These are phyloP conservation scores for Lithosia quadra DNA, from an alignment of 2,888 invertebrate species.

Conservation along the genomic window DNA sequence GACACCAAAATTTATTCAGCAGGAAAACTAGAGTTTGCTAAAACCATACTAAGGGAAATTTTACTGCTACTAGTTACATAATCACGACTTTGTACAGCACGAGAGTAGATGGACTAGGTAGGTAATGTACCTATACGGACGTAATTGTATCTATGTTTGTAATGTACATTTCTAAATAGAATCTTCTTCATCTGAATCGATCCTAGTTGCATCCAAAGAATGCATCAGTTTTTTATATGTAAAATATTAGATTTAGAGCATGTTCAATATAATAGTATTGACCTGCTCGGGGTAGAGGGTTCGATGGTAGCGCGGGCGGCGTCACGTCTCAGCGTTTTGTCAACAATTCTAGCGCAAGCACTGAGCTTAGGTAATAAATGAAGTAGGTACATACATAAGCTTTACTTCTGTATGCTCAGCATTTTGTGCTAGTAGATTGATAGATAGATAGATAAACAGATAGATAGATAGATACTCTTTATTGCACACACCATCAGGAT, in stretches of 20 bases:
- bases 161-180: not conserved
- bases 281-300: too few species aligned
- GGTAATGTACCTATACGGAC: not conserved
- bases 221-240: too few species aligned
- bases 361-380: not conserved
- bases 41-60: not conserved
- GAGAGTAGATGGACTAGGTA: not conserved
- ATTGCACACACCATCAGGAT: too few species aligned
- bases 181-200: not conserved
- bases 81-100: not conserved
- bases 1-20: constrained; percentile 10
- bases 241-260: too few species aligned
- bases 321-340: not conserved
- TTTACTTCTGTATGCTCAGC: not conserved
- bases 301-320: not conserved
- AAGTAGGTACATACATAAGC: not conserved
- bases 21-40: constrained; percentile 4
- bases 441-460: too few species aligned
- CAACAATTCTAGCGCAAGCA: constrained; percentile 1
- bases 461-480: too few species aligned
- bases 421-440: not conserved
- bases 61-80: not conserved
- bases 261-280: too few species aligned
- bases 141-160: not conserved
- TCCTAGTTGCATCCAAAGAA: not conserved